phyloP scores from a whole-genome alignment of 1,140 invertebrate species.

The Theocolax elegans region DNA sequence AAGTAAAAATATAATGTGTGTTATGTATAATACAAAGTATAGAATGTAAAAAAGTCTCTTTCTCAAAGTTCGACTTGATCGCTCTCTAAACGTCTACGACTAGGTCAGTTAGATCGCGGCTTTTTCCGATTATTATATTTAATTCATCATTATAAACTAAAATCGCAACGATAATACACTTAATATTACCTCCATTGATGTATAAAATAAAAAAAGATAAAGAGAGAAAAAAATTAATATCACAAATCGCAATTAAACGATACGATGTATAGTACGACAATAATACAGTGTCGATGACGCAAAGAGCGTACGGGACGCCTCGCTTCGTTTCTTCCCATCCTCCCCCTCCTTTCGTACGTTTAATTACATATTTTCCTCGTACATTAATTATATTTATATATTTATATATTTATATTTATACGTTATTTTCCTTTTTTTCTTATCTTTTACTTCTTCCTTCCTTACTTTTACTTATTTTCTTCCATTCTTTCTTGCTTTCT shows the following conservation, averaged over 20 bases:
- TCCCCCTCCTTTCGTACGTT: slow-evolving; percentile 43
- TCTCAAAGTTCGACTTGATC: slow-evolving; percentile 31
- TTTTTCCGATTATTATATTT: not conserved
- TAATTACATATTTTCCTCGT: slow-evolving; percentile 48
- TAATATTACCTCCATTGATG: slow-evolving; percentile 3
- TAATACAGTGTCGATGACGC: slow-evolving; percentile 53
- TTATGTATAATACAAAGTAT: slow-evolving; percentile 29
- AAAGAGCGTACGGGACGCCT: slow-evolving; percentile 11
- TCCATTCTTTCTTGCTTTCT: no score
- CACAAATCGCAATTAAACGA: slow-evolving; percentile 62
- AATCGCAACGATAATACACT: no score
- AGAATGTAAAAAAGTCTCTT: slow-evolving; percentile 30
- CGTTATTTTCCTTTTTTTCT: slow-evolving; percentile 9
- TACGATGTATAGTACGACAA: slow-evolving; percentile 59
- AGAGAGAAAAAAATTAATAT: slow-evolving; percentile 63
- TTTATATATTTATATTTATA: slow-evolving; percentile 41
- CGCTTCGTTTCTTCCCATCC: not conserved
- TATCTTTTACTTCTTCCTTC: no score
- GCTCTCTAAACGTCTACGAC: slow-evolving; percentile 31
- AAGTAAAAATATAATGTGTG: slow-evolving; percentile 18
- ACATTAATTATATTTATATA: slow-evolving; percentile 52
- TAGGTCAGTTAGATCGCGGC: slow-evolving; percentile 28
- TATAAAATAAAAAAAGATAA: no score
- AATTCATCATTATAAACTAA: slow-evolving; percentile 12
- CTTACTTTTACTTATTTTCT: no score